Percentiles rank a stretch among this genome's conserved stretches.
These are phyloP conservation scores for Papilio glaucus DNA, from an alignment of 1,140 invertebrate genomes.

Conservation along the genomic window DNA sequence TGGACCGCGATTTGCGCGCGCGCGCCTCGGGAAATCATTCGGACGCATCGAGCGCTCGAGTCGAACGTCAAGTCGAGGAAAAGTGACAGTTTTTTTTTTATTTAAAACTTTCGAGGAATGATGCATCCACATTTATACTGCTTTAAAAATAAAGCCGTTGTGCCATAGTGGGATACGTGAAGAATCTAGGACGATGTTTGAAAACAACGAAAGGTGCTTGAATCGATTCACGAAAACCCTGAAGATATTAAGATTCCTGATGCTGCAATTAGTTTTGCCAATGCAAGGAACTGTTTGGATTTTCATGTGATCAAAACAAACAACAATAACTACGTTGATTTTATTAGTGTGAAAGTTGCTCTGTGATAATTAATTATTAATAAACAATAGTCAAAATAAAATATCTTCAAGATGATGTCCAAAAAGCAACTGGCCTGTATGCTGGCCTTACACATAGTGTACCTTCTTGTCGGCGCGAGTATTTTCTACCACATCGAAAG, in stretches of 20 bases:
- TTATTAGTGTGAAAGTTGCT: slow-evolving; percentile 36
- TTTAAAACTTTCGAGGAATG: slow-evolving; percentile 37
- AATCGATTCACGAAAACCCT: slow-evolving; percentile 51
- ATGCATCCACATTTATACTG: slow-evolving; percentile 28
- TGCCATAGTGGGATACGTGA: slow-evolving; percentile 42
- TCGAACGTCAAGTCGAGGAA: slow-evolving; percentile 67
- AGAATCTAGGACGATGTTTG: slow-evolving; percentile 48
- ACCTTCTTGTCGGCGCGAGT: slow-evolving; percentile 89
- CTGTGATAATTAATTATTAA: slow-evolving; percentile 29
- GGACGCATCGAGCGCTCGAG: slow-evolving; percentile 61
- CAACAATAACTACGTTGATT: slow-evolving; percentile 34
- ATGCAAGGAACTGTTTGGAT: slow-evolving; percentile 57
- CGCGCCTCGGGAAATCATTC: slow-evolving; percentile 76
- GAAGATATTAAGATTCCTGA: slow-evolving; percentile 48
- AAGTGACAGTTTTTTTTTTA: slow-evolving; percentile 51
- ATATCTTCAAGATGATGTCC: slow-evolving; percentile 87
- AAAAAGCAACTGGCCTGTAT: slow-evolving; percentile 91
- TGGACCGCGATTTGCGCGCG: slow-evolving; percentile 61
- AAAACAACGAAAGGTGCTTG: slow-evolving; percentile 43
- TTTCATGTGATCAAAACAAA: slow-evolving; percentile 49
- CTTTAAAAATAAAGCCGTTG: slow-evolving; percentile 32
- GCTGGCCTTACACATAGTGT: slow-evolving; percentile 89
- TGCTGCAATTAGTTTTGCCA: slow-evolving; percentile 49
- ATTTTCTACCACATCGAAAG: slow-evolving; percentile 92
- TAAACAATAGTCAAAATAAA: slow-evolving; percentile 41